Base-by-base conservation (phyloP, 2,113 vertebrate genomes). In the Antechinus flavipes region DNA sequence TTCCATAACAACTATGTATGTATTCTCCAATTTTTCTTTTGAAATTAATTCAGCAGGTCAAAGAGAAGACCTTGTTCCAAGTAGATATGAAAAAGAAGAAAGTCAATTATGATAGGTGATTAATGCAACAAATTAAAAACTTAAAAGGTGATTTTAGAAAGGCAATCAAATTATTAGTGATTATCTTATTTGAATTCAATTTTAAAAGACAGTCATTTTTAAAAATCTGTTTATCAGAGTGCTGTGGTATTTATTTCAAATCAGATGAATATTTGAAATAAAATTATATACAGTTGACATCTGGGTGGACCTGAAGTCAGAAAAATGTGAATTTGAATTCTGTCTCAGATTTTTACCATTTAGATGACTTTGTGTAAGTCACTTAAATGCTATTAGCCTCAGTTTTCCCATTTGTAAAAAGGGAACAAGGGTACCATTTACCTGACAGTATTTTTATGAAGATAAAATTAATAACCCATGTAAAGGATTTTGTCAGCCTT, bases 141-240 rank as follows among this genome's bases (percentile, higher is more conserved):
- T 76, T 93, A 89, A 94, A 23, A 92, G 93, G 93, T 50, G 50
- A 23, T 95, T 94, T 92, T 56, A 12, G 23, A 96, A 55, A 91
- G 91, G 27, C 92, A 6, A 2, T 94, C 91, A 91, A 68, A 91
- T 92, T 95, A 91, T 95, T 94, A 95, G 92, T 90, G 54, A 91
- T 76, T 35, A 68, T 89, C 23, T 84, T 55, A 19, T 97, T 95
- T 92, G 42, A 16, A 90, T 92, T 47, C 49, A 53, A 84, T 50
- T 94, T 91, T 92, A 49, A 92, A 92, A 96, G 93, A 49, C 30
- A 92, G 9, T 61, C n/a, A 96, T 49, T 49, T 92, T 47, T n/a
- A 12, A 35, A 89, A 89, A 25, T 52, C 84, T 53, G 25, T 58
- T 95, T 96, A 96, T 90, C 47, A 27, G 53, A 92, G 55, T 61